Evolutionary conservation across 2,888 invertebrate species (phyloP), one percentile per base, ranked within the genome.

Genomic region (Synanthedon vespiformis): DNA sequence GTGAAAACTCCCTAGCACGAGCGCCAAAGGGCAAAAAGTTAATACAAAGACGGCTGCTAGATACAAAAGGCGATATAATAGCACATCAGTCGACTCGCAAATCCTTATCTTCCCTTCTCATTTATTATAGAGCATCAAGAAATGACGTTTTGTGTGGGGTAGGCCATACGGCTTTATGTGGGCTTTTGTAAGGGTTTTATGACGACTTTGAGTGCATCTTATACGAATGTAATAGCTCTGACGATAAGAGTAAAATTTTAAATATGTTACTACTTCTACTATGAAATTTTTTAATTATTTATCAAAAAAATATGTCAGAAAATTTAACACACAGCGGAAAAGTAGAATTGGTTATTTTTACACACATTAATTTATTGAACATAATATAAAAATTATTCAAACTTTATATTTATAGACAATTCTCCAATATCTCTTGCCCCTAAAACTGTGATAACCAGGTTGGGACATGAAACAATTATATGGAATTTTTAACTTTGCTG

Each of bases 111-210:
- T 62, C 64, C 62, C 67, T 65, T 63, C 71, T 75, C 76, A 77
- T 79, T 78, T 75, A 77, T 77, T 72, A 78, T 70, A 56, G 60
- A 65, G 70, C 63, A 73, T 72, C 65, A 71, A 62, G 61, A 61
- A 69, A 68, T 72, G 74, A 75, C 73, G 62, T 70, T 18, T 65
- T 64, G 59, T 59, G 61, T 62, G 65, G 68, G 65, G 63, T 44
- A 44, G 44, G 44, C 44, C 14, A 13, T 44, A 44, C 14, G 44
- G 44, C 59, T 57, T 62, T 56, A 14, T 55, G 58, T 58, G 62
- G 63, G 65, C 61, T 60, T 57, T 62, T 56, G 44, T 55, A 58
- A 59, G 62, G 64, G 65, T 62, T 61, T 49, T 44, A 44, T 44
- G 44, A 12, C 44, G 12, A 16, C 16, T 49, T 18, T 49, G 49